These are phyloP conservation scores for Oriolus oriolus DNA, from an alignment of 2,113 vertebrate species.

Conservation along the genomic window DNA sequence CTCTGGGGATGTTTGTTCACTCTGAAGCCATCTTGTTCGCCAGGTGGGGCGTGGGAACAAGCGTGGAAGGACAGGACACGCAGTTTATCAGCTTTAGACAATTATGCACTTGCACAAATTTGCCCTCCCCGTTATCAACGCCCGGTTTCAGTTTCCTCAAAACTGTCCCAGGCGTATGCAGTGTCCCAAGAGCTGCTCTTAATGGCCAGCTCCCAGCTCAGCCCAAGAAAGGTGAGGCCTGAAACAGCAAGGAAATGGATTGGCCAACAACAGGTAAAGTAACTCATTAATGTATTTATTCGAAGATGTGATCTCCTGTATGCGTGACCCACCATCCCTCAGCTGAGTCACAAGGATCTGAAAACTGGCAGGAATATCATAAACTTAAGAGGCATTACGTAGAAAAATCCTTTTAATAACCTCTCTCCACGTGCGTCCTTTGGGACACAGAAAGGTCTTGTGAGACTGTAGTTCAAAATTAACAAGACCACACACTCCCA, in stretches of 20 bases:
- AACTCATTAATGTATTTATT: not conserved
- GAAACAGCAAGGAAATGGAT: not conserved
- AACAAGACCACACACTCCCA: not conserved
- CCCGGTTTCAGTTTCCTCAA: not conserved
- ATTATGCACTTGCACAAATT: not conserved
- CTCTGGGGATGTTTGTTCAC: not conserved
- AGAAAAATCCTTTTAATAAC: not conserved
- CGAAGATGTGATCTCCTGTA: not conserved
- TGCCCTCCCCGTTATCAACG: not conserved
- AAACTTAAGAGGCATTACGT: not conserved
- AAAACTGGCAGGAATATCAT: not conserved
- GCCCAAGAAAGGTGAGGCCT: not conserved
- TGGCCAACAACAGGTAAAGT: not conserved
- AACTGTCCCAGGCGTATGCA: not conserved
- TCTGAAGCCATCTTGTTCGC: not conserved
- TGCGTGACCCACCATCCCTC: not conserved
- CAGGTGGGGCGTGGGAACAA: not conserved
- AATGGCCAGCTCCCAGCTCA: not conserved
- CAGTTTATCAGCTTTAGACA: not conserved
- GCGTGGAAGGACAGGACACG: not conserved
- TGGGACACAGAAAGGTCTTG: not conserved
- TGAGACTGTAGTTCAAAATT: not conserved
- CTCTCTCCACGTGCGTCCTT: not conserved
- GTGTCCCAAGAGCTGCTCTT: not conserved
- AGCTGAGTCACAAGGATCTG: not conserved